These are phyloP conservation scores for Apis dorsata DNA, from an alignment of 1,140 invertebrate species.

Conservation along the genomic window DNA sequence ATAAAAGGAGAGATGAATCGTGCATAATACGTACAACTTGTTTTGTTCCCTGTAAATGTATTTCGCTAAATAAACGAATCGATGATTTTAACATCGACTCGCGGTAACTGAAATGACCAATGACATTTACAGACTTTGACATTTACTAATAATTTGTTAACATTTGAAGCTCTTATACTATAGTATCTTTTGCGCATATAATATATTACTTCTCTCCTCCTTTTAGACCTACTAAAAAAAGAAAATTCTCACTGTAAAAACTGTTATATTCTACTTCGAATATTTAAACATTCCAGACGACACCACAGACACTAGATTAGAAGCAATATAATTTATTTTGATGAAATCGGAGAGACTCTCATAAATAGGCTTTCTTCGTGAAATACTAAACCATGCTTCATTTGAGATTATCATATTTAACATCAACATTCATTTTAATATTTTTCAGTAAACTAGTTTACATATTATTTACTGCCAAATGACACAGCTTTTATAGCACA, in stretches of 20 bases:
- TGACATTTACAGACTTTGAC: slow-evolving; percentile 56
- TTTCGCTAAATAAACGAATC: slow-evolving; percentile 35
- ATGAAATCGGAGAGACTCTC: slow-evolving; percentile 23
- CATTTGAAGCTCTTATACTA: slow-evolving; percentile 39
- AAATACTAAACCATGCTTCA: slow-evolving; percentile 1
- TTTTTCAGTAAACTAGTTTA: slow-evolving; percentile 37
- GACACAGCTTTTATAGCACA: slow-evolving; percentile 33
- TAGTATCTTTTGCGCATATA: slow-evolving; percentile 38
- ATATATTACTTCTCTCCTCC: slow-evolving; percentile 43
- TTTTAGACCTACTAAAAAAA: slow-evolving; percentile 28
- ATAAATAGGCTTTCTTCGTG: slow-evolving; percentile 32
- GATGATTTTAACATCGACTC: slow-evolving; percentile 22
- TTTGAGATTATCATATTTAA: slow-evolving; percentile 52
- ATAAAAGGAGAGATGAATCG: slow-evolving; percentile 57
- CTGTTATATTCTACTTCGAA: slow-evolving; percentile 32
- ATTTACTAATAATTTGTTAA: slow-evolving; percentile 44
- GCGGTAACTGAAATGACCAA: slow-evolving; percentile 29
- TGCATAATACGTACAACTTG: slow-evolving; percentile 35
- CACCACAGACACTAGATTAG: slow-evolving; percentile 39
- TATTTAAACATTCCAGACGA: slow-evolving; percentile 46
- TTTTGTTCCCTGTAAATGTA: slow-evolving; percentile 34
- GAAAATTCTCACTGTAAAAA: slow-evolving; percentile 24
- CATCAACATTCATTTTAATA: slow-evolving; percentile 58
- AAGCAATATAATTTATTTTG: slow-evolving; percentile 28
- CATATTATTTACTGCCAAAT: slow-evolving; percentile 18